Percentiles rank a stretch among this genome's conserved stretches.
phyloP scores from a whole-genome alignment of 92 coral and sea anemone genomes.

The Virgularia gustaviana region DNA sequence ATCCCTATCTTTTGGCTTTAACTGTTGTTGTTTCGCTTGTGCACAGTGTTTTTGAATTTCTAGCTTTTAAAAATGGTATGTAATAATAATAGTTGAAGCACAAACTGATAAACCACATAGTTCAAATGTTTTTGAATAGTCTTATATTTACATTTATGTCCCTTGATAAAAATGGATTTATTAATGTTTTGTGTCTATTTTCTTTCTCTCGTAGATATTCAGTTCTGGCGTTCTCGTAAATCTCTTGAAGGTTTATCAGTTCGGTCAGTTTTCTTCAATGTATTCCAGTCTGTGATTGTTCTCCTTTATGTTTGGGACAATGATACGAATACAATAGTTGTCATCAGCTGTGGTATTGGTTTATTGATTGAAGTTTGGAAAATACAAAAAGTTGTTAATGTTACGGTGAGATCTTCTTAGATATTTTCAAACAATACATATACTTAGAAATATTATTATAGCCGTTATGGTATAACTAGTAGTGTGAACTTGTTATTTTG shows the following conservation, averaged over 20 bases:
- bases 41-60: slow-evolving; percentile 96
- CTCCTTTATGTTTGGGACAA: slow-evolving; percentile 87
- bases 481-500: slow-evolving; percentile 12
- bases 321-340: slow-evolving; percentile 83
- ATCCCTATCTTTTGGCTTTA: slow-evolving; percentile 78
- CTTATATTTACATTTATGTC: no score
- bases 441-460: background rate
- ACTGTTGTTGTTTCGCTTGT: slow-evolving; percentile 87
- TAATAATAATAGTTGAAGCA: background rate
- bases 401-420: slow-evolving; percentile 54
- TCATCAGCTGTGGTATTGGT: slow-evolving; percentile 87
- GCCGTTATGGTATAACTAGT: no score
- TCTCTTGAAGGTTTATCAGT: slow-evolving; percentile 94
- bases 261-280: slow-evolving; percentile 97
- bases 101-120: background rate
- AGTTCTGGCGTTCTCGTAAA: slow-evolving; percentile 99
- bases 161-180: no score
- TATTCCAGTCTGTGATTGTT: slow-evolving; percentile 87
- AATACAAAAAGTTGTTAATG: slow-evolving; percentile 85
- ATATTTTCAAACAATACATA: background rate
- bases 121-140: no score
- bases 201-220: slow-evolving; percentile 61
- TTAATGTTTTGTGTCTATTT: no score
- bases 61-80: slow-evolving; percentile 98
- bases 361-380: slow-evolving; percentile 95